Evolutionary conservation across 2,888 invertebrate species (phyloP).

Genomic region (Hetaerina titia): DNA sequence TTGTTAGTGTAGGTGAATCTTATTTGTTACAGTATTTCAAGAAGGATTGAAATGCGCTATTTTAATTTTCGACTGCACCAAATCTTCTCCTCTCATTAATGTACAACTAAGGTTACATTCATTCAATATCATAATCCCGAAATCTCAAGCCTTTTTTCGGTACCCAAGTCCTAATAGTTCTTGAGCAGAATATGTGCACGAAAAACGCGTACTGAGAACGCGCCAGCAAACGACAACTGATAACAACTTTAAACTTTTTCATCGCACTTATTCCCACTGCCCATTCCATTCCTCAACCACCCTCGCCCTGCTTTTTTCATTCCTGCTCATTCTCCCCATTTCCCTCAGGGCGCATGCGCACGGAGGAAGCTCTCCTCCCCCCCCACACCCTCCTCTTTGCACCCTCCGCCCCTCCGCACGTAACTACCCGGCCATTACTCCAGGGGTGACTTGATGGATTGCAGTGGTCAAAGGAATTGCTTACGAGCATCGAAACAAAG

Average conservation of each 20-base stretch:
- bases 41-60: too few relatives aligned
- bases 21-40: too few relatives aligned
- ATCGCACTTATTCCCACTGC: not conserved
- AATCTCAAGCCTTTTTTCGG: too few relatives aligned
- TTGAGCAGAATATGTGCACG: too few relatives aligned
- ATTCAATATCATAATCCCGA: too few relatives aligned
- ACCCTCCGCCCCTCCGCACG: not conserved
- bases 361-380: not conserved
- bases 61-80: too few relatives aligned
- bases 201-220: too few relatives aligned
- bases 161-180: too few relatives aligned
- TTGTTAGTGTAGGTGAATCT: too few relatives aligned
- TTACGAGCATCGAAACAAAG: constrained; percentile 26
- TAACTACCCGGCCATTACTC: constrained; percentile 30
- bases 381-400: not conserved
- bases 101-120: too few relatives aligned
- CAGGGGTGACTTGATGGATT: constrained; percentile 24
- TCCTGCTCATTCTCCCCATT: not conserved
- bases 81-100: too few relatives aligned
- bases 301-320: not conserved
- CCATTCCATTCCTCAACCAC: not conserved
- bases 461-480: constrained; percentile 41
- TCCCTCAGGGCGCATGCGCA: not conserved
- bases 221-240: too few relatives aligned
- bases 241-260: not conserved